These are phyloP conservation scores for Pteria penguin DNA, from an alignment of 2,888 invertebrate species.

Conservation along the genomic window DNA sequence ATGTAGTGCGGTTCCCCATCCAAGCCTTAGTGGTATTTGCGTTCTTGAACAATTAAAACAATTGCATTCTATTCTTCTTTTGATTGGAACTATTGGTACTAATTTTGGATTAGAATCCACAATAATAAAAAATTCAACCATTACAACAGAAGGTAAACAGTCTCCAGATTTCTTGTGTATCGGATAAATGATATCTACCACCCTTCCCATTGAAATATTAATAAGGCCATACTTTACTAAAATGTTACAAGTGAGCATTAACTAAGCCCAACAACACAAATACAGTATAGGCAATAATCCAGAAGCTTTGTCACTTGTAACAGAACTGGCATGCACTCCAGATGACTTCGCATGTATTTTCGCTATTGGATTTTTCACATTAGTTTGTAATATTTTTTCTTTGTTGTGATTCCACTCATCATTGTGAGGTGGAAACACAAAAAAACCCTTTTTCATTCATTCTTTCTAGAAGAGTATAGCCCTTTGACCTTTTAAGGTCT, in stretches of 20 bases:
- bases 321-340: conserved; percentile 36
- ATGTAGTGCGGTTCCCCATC: conserved; percentile 47
- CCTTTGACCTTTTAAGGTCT: not conserved
- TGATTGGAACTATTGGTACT: conserved; percentile 43
- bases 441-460: no score
- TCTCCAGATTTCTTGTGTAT: conserved; percentile 30
- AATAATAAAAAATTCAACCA: conserved; percentile 49
- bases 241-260: conserved; percentile 49
- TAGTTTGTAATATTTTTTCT: conserved; percentile 24
- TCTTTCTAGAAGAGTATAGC: no score
- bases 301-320: conserved; percentile 36
- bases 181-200: conserved; percentile 48
- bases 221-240: conserved; percentile 46
- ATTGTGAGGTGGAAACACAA: no score
- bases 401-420: conserved; percentile 36
- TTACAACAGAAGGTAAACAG: conserved; percentile 51
- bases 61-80: conserved; percentile 43
- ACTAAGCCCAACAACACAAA: conserved; percentile 41
- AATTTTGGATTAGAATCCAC: conserved; percentile 43
- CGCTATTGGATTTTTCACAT: conserved; percentile 40
- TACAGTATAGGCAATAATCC: conserved; percentile 39
- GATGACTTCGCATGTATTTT: conserved; percentile 30
- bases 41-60: conserved; percentile 37
- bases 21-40: conserved; percentile 48
- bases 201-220: conserved; percentile 48